Percentiles rank a stretch among this genome's conserved stretches.
Conservation (phyloP, 2,797 vertebrate genomes). For the Anguilla megastoma region DNA sequence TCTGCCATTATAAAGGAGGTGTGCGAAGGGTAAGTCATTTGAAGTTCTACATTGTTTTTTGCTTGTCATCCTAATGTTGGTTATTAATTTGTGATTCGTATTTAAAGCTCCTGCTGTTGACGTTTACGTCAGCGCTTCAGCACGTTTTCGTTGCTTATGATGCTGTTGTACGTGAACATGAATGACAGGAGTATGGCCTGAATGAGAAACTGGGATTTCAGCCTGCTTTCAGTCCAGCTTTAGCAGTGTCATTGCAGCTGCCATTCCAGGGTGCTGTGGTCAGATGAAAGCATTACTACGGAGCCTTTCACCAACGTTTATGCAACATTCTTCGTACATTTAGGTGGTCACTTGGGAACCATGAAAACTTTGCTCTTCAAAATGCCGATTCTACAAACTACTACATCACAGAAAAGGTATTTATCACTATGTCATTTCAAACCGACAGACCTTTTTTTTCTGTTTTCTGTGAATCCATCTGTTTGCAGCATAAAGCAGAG, state of each 20-base stretch:
- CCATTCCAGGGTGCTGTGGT: neutral
- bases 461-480: neutral
- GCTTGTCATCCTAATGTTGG: neutral
- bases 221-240: neutral
- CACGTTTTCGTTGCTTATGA: neutral
- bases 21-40: slow-evolving; percentile 89
- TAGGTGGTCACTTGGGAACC: slow-evolving; percentile 92
- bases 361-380: slow-evolving; percentile 90
- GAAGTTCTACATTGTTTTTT: neutral
- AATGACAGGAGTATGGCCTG: neutral
- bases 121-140: neutral
- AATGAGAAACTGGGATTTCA: neutral
- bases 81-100: neutral
- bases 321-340: slow-evolving; percentile 36
- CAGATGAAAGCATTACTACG: neutral
- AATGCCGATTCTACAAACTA: slow-evolving; percentile 93
- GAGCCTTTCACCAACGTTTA: neutral
- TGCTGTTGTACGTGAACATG: neutral
- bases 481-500: neutral
- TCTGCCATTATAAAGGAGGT: slow-evolving; percentile 98
- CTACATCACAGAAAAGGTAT: slow-evolving; percentile 98
- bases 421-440: neutral
- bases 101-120: neutral
- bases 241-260: neutral
- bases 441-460: neutral